Evolutionary conservation across 2,113 vertebrate genomes (phyloP), one percentile per base, ranked within the genome.

Genomic region (Penelope pileata): DNA sequence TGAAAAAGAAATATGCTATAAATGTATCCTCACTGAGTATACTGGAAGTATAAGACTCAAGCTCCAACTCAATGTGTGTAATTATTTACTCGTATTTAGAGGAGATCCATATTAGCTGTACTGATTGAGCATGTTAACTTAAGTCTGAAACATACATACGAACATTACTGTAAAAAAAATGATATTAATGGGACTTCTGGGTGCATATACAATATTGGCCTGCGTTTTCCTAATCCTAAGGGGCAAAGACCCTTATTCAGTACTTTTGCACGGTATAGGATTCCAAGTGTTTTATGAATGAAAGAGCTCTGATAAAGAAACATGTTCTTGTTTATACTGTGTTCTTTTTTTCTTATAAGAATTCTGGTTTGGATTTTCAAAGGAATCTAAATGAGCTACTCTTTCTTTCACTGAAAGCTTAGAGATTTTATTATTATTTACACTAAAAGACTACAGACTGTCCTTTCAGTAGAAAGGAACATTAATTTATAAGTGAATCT

Each of bases 381-480:
- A 88, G 67, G 51, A 72, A 63, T 26, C 3, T 72, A 30, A 69
- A 36, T 9, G 29, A 74, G 40, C 83, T 72, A 68, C 27, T 77
- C 47, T 75, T 86, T 93, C 43, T 92, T 32, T 50, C 53, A 64
- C 9, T 62, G 74, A 84, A 87, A 91, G n/a, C 54, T 92, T 79
- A 72, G 48, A 53, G 62, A 60, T 87, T 93, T 95, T 84, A 24
- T 89, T 86, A 40, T 81, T 93, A 84, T 92, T 92, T 92, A 60
- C 24, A 56, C 30, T 58, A 73, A 95, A 85, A 82, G 53, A 74
- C 75, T 90, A 16, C 40, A 58, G 54, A 34, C 75, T 89, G 51
- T 84, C 86, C 60, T 87, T 72, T 43, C 53, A 73, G 34, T 36
- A 89, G 40, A 76, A 87, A 73, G 45, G 32, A 89, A 43, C 38